Evolutionary conservation across 64 coral and sea anemone genomes (phyloP).

Genomic region (Dendrophyllia cribrosa): DNA sequence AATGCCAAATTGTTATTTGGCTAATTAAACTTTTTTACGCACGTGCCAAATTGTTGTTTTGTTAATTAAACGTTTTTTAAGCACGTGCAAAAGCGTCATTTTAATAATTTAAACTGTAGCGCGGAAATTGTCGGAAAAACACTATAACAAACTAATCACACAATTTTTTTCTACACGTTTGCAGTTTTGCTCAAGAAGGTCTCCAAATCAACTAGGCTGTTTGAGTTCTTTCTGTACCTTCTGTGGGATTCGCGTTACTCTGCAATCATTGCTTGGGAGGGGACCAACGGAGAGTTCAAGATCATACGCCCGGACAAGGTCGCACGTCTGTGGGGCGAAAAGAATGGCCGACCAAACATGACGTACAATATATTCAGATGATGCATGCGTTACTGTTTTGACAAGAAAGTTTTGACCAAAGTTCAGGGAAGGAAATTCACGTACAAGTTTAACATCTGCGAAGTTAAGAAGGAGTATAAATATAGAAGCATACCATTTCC

Average conservation of each 20-base stretch:
- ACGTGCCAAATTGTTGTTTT: too few relatives aligned
- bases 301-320: constrained; percentile 17
- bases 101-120: too few relatives aligned
- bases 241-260: not conserved
- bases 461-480: not conserved
- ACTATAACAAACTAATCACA: too few relatives aligned
- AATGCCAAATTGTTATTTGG: too few relatives aligned
- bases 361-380: constrained; percentile 40
- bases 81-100: too few relatives aligned
- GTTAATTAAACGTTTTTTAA: too few relatives aligned
- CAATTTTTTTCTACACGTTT: too few relatives aligned
- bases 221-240: constrained; percentile 15
- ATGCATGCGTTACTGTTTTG: constrained; percentile 22
- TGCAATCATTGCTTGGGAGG: constrained; percentile 51
- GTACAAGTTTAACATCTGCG: constrained; percentile 10
- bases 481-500: not conserved
- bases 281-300: constrained; percentile 13
- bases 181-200: not conserved
- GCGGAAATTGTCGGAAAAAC: too few relatives aligned
- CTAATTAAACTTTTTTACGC: too few relatives aligned
- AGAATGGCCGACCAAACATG: constrained; percentile 40
- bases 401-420: constrained; percentile 31
- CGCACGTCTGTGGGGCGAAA: constrained; percentile 32
- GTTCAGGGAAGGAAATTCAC: constrained; percentile 14
- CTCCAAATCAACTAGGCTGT: constrained; percentile 3